Evolutionary conservation across 2,888 invertebrate genomes (phyloP), one percentile per base, ranked within the genome.

Genomic region (Penaeus monodon): DNA sequence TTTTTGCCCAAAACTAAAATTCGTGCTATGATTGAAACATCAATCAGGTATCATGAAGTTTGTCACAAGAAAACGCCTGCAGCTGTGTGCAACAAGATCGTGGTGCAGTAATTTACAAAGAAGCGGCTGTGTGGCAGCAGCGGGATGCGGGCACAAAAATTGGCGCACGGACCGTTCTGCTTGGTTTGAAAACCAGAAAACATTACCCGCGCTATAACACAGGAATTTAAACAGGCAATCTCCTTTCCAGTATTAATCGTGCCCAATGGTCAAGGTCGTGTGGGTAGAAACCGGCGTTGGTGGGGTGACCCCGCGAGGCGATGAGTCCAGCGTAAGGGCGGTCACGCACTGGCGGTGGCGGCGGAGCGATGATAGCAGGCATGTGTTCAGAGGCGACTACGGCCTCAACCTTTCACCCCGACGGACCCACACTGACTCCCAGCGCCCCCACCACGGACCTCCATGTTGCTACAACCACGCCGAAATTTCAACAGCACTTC

Each of bases 381-480:
- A 57, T 57, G 57, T 57, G 57, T 57, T 57, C 86, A 68, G 78
- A 49, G 70, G 86, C 57, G 86, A 86, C 82, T 29, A 82, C 73
- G 77, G 76, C 82, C n/a, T 82, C 86, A 70, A 73, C 85, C 81
- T 76, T 81, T 44, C 85, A 85, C 88, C 82, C 85, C 85, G 81
- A 65, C 85, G 85, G 88, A 88, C 88, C 84, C 84, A 88, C 81
- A 88, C 88, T 88, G 88, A 63, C 81, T 81, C 73, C 84, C 81
- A 65, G 65, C 88, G n/a, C n/a, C n/a, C 80, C 85, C 85, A 78
- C 78, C 85, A 88, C 85, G 78, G 88, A 78, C 79, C 76, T 86
- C 88, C 88, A n/a, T 88, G 88, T 88, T 88, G 85, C 88, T 88
- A 88, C 88, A 88, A 85, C n/a, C 85, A 80, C 85, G 85, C 85